Percentiles rank a stretch among this genome's conserved stretches.
Evolutionary conservation across 2,113 vertebrate species (phyloP).

Genomic region (Calidris pugnax): DNA sequence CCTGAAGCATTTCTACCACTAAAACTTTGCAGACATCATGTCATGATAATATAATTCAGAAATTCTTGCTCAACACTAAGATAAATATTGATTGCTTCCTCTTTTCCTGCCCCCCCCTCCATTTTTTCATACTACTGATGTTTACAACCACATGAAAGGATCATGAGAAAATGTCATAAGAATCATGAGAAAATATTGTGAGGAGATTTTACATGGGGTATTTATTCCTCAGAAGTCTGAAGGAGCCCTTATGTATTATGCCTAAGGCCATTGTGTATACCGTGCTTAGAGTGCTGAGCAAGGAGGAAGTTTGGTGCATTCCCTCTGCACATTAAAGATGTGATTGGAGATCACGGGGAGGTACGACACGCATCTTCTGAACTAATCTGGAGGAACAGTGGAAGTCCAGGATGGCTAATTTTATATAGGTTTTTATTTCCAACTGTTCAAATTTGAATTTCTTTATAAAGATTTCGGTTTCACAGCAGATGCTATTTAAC

Average conservation of each 20-base stretch:
- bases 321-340: not conserved
- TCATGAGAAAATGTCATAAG: not conserved
- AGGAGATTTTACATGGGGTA: not conserved
- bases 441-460: not conserved
- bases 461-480: not conserved
- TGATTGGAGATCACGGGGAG: not conserved
- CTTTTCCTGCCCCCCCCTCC: not conserved
- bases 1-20: not conserved
- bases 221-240: not conserved
- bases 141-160: not conserved
- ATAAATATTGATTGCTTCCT: slow-evolving; percentile 13
- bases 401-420: not conserved
- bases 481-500: not conserved
- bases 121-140: not conserved
- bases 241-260: not conserved
- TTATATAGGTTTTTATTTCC: not conserved
- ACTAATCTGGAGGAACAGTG: not conserved
- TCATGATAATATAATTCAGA: not conserved
- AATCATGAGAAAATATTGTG: not conserved
- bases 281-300: rapidly evolving
- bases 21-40: not conserved
- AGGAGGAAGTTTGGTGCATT: not conserved
- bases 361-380: not conserved
- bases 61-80: not conserved
- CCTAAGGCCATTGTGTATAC: not conserved